phyloP scores from a whole-genome alignment of 2,797 vertebrate genomes.

The Acanthurus lineatus region DNA sequence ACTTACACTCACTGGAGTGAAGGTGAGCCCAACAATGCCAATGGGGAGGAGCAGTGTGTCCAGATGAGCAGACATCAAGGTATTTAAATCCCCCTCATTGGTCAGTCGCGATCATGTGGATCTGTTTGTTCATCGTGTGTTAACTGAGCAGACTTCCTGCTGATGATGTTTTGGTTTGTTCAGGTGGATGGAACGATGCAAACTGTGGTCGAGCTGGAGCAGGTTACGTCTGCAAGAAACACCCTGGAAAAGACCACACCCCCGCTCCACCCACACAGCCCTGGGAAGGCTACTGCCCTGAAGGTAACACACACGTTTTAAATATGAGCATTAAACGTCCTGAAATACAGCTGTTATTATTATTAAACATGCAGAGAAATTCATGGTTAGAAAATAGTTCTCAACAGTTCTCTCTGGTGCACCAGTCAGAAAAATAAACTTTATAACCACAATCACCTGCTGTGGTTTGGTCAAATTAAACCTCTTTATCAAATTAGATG shows the following conservation, averaged over 20 bases:
- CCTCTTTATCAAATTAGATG: no score
- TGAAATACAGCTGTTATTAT: no score
- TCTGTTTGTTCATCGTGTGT: not conserved
- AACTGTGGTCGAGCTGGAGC: conserved; percentile 84
- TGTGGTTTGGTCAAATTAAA: no score
- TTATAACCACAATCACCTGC: no score
- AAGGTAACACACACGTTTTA: conserved; percentile 66
- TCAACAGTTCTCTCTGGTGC: no score
- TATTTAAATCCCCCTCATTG: conserved; percentile 28
- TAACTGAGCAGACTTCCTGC: not conserved
- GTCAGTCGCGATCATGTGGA: not conserved
- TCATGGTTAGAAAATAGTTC: no score
- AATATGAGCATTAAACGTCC: not conserved
- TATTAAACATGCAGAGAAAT: not conserved
- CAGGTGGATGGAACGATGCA: conserved; percentile 87
- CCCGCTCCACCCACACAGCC: conserved; percentile 83
- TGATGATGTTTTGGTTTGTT: conserved; percentile 4
- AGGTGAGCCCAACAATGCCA: conserved; percentile 87
- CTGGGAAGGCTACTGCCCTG: conserved; percentile 87
- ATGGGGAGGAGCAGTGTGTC: conserved; percentile 87
- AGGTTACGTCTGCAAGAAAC: conserved; percentile 88
- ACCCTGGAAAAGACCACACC: conserved; percentile 79
- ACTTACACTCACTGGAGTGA: conserved; percentile 83
- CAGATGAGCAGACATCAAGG: conserved; percentile 86
- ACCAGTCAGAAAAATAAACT: no score